Conservation (phyloP, 2,888 invertebrate genomes). For the Boloria euphrosyne region DNA sequence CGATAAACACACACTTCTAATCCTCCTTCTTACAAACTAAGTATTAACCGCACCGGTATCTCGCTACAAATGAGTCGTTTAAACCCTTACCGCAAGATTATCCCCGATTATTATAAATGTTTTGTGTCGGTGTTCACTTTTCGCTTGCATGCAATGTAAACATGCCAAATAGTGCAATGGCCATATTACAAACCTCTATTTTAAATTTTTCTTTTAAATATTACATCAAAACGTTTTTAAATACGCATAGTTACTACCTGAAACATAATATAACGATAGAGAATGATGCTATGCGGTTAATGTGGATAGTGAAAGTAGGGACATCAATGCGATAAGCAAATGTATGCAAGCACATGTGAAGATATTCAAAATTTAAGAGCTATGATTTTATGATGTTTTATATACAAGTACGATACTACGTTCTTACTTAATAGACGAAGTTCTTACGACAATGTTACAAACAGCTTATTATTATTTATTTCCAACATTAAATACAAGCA, state of each 20-base stretch:
- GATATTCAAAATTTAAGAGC: background rate
- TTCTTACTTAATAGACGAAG: too few species aligned
- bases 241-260: slow-evolving; percentile 1
- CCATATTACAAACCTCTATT: slow-evolving; percentile 45
- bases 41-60: slow-evolving; percentile 68
- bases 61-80: slow-evolving; percentile 70
- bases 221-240: slow-evolving; percentile 18
- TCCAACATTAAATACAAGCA: background rate
- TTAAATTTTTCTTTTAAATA: slow-evolving; percentile 50
- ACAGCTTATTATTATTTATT: too few species aligned
- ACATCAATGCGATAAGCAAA: slow-evolving; percentile 58
- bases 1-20: slow-evolving; percentile 68
- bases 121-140: slow-evolving; percentile 69
- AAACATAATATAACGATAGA: slow-evolving; percentile 28
- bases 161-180: slow-evolving; percentile 49
- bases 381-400: background rate
- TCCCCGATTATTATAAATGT: slow-evolving; percentile 66
- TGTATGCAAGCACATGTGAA: slow-evolving; percentile 47
- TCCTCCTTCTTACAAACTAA: slow-evolving; percentile 68
- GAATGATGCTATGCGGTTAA: slow-evolving; percentile 32
- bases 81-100: slow-evolving; percentile 70
- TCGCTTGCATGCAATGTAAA: slow-evolving; percentile 56
- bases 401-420: background rate
- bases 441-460: too few species aligned
- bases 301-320: slow-evolving; percentile 57